Base-by-base conservation (phyloP, 1,140 invertebrate genomes). In the Bombus balteatus region DNA sequence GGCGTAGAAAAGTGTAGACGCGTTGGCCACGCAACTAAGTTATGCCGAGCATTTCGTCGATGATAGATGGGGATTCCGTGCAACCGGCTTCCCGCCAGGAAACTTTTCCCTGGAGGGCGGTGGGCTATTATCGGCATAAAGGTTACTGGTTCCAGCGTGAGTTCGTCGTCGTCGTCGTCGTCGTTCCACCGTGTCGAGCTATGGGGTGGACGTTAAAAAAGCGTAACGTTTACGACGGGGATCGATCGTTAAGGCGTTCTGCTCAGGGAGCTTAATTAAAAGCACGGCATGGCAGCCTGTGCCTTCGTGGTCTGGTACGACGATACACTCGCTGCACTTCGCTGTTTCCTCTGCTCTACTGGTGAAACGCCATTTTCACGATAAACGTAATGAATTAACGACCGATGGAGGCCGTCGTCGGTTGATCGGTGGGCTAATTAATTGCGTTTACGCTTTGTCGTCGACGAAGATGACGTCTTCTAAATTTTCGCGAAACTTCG, bases 191-290 rank as follows among this genome's bases (percentile, higher is more conserved):
- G 34, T 10, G 57, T 5, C 57, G 37, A 9, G 28, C n/a, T 32
- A 28, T 59, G 34, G 37, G 71, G 25, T 3, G 59, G 59, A 47
- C 43, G 59, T 87, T 71, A 87, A 84, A 87, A 65, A 65, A 68
- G 53, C 66, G 74, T 65, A 79, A 78, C 66, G 59, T 89, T 89
- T 71, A 76, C 72, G 76, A 65, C 73, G 53, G 43, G 53, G 13
- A 85, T 89, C 78, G 85, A 90, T 90, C 86, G 78, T 90, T 75
- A 79, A 88, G 66, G 70, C 78, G 39, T 53, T 15, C 66, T 28
- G 65, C 66, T 68, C 18, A 57, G 47, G 43, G 71, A 83, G 68
- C 84, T 90, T 89, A 90, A 90, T 90, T 90, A 90, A 89, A 90
- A 89, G 71, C 78, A 47, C 65, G 66, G 62, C 8, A 12, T 28